Conservation (phyloP, 2,113 vertebrate genomes). For the Equus przewalskii region DNA sequence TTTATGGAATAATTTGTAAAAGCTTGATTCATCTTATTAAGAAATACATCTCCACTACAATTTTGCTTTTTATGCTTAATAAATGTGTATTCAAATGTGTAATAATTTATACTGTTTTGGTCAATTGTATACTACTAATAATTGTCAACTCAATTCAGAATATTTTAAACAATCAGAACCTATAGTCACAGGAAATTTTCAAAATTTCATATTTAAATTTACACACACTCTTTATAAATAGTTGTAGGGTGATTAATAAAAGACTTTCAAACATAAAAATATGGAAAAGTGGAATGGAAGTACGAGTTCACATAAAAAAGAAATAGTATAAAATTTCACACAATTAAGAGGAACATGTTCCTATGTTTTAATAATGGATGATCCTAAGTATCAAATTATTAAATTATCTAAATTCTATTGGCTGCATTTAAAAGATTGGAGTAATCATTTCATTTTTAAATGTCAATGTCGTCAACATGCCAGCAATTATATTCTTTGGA, state of each 20-base stretch:
- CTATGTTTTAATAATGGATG: not conserved
- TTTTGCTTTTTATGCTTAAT: not conserved
- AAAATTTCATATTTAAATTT: constrained; percentile 23
- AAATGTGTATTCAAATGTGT: not conserved
- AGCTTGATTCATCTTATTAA: not conserved
- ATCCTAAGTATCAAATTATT: not conserved
- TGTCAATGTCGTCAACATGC: not conserved
- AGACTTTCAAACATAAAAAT: constrained; percentile 25
- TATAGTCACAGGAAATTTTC: not conserved
- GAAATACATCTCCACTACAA: not conserved
- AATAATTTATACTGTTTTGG: not conserved
- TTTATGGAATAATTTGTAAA: not conserved
- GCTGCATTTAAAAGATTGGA: constrained; percentile 4
- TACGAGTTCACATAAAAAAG: constrained; percentile 5
- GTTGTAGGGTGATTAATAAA: not conserved
- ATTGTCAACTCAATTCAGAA: not conserved
- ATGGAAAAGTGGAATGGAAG: not conserved
- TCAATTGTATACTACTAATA: not conserved
- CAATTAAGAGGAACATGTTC: not conserved
- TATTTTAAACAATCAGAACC: not conserved
- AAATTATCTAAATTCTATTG: not conserved
- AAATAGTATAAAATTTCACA: constrained; percentile 13
- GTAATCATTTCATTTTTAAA: not conserved
- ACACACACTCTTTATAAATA: not conserved
- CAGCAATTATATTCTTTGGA: not conserved